Evolutionary conservation across 2,888 invertebrate species (phyloP).

Genomic region (Cistogaster globosa): DNA sequence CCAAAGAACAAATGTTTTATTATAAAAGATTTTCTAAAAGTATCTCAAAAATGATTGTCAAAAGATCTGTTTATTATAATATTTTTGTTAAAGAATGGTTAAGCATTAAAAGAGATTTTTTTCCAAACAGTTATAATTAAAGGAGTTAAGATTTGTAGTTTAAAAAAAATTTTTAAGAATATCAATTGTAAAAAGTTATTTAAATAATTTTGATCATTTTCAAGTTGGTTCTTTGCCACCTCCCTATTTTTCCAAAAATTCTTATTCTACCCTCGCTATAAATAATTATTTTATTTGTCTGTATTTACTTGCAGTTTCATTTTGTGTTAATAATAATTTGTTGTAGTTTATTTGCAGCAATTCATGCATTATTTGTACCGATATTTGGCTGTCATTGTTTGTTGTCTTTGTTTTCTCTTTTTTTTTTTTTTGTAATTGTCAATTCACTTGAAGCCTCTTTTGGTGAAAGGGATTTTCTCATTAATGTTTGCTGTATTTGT

Average conservation of each 20-base stretch:
- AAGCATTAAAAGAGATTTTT: too few relatives aligned
- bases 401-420: slow-evolving; percentile 24
- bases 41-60: too few relatives aligned
- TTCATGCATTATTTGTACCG: slow-evolving; percentile 59
- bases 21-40: too few relatives aligned
- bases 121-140: too few relatives aligned
- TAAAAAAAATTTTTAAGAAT: too few relatives aligned
- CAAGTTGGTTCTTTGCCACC: too few relatives aligned
- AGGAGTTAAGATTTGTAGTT: too few relatives aligned
- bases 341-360: slow-evolving; percentile 41
- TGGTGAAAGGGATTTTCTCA: slow-evolving; percentile 27
- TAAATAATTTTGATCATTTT: too few relatives aligned
- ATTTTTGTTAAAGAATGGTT: too few relatives aligned
- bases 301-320: not conserved
- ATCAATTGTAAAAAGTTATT: too few relatives aligned
- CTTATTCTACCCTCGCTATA: not conserved
- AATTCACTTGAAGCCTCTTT: slow-evolving; percentile 53
- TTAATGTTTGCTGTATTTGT: slow-evolving; percentile 6
- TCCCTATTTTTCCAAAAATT: not conserved
- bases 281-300: not conserved
- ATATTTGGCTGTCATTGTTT: slow-evolving; percentile 46
- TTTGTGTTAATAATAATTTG: slow-evolving; percentile 23
- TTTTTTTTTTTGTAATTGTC: slow-evolving; percentile 43
- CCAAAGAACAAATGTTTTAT: too few relatives aligned
- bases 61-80: too few relatives aligned